A percentile compares a stretch with the other conserved stretches of the same genome.
Conservation (phyloP, 2,888 invertebrate genomes). For the Steinernema carpocapsae region DNA sequence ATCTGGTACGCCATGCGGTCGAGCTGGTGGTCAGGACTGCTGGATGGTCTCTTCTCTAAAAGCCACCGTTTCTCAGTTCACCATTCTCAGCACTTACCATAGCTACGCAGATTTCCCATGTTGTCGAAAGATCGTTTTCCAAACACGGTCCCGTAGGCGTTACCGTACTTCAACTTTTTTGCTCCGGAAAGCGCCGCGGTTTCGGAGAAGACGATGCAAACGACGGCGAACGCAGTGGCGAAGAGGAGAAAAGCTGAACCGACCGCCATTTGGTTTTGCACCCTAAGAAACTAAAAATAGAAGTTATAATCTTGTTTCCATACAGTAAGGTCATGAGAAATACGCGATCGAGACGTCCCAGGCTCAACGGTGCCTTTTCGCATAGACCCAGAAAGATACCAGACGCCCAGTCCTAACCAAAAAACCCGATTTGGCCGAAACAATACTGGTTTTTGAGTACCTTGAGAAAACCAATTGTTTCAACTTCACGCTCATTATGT, state of each 20-base stretch:
- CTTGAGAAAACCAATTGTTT: no score
- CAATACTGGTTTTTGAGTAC: no score
- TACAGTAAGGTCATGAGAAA: no score
- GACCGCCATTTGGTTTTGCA: background rate
- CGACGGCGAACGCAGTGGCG: background rate
- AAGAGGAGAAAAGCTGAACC: background rate
- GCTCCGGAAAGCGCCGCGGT: constrained; percentile 7
- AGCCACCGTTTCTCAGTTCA: background rate
- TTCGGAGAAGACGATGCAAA: background rate
- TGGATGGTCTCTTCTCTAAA: constrained; percentile 20
- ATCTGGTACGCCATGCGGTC: constrained; percentile 45
- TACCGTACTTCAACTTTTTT: constrained; percentile 20
- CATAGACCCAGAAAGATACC: no score
- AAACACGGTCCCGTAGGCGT: background rate
- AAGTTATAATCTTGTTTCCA: no score
- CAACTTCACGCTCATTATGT: background rate
- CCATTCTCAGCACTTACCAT: background rate
- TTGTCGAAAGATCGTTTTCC: constrained; percentile 16
- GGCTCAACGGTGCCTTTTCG: no score
- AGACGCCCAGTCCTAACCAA: no score
- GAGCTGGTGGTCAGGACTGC: constrained; percentile 15
- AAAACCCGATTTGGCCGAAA: no score
- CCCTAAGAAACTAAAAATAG: background rate
- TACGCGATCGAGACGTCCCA: no score
- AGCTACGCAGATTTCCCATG: constrained; percentile 1